phyloP scores from a whole-genome alignment of 53 echinoderm and acorn worm genomes.

The Astropecten irregularis region DNA sequence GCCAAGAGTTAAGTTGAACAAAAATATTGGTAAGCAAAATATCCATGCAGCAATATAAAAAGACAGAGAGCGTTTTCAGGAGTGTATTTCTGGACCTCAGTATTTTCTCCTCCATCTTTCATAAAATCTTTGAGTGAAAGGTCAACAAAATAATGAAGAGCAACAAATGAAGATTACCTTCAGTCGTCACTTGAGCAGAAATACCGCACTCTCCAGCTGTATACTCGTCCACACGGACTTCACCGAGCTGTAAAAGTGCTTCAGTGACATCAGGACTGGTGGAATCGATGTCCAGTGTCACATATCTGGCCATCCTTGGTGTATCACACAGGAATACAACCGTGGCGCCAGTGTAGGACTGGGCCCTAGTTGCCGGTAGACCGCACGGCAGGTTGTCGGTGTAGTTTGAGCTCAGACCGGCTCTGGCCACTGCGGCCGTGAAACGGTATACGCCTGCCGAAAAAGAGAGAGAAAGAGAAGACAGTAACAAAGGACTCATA shows the following conservation, averaged over 20 bases:
- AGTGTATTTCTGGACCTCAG: too few species aligned
- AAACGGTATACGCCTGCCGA: background rate
- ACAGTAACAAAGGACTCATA: too few species aligned
- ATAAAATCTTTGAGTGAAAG: too few species aligned
- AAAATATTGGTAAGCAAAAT: too few species aligned
- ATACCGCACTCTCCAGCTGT: background rate
- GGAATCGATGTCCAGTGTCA: background rate
- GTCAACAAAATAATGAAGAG: too few species aligned
- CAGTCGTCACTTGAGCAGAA: too few species aligned
- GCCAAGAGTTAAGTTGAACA: too few species aligned
- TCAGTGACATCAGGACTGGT: background rate
- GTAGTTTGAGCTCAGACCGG: background rate
- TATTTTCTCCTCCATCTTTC: too few species aligned
- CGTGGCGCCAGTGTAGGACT: constrained; percentile 1
- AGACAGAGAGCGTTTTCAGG: too few species aligned
- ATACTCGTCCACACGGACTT: constrained; percentile 1
- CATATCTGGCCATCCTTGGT: background rate
- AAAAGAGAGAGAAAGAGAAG: background rate
- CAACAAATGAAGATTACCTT: too few species aligned
- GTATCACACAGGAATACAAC: background rate
- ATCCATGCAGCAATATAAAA: too few species aligned
- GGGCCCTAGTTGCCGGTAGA: background rate
- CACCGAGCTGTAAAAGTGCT: background rate
- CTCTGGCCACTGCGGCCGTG: background rate
- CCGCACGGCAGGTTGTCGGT: background rate